Conservation (phyloP, 2,888 invertebrate species). For the Candidula unifasciata region DNA sequence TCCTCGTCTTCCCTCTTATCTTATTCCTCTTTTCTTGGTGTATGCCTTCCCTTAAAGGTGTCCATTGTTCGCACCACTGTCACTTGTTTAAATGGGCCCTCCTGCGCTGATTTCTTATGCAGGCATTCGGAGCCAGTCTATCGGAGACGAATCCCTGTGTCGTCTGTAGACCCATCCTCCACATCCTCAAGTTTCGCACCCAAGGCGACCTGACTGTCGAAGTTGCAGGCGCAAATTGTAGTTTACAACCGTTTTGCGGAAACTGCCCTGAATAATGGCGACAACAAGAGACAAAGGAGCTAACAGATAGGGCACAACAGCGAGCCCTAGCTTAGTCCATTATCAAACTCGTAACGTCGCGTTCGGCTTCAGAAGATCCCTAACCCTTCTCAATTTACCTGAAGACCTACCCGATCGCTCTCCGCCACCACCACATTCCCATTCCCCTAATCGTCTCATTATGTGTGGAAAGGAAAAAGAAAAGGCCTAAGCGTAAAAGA, state of each 20-base stretch:
- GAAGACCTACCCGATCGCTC: not conserved
- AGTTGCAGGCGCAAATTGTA: not conserved
- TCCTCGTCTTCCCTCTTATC: not conserved
- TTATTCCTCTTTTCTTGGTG: not conserved
- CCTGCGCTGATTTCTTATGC: not conserved
- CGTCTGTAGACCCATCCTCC: not conserved
- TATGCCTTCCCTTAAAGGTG: not conserved
- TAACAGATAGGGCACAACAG: not conserved
- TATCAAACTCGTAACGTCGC: not conserved
- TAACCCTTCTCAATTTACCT: not conserved
- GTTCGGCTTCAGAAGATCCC: not conserved
- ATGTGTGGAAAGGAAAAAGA: not conserved
- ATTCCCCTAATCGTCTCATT: not conserved
- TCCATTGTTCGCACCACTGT: not conserved
- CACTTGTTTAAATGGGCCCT: not conserved
- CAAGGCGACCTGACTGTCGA: not conserved
- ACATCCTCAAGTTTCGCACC: slow-evolving; percentile 3
- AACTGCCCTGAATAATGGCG: not conserved
- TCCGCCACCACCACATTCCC: not conserved
- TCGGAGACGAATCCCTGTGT: not conserved
- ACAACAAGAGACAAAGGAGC: slow-evolving; percentile 2
- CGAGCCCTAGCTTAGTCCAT: not conserved
- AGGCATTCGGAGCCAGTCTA: not conserved
- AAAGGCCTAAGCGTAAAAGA: too few species aligned
- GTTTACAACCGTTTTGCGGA: slow-evolving; percentile 2